Evolutionary conservation across 2,797 vertebrate genomes (phyloP).

Genomic region (Alca torda): DNA sequence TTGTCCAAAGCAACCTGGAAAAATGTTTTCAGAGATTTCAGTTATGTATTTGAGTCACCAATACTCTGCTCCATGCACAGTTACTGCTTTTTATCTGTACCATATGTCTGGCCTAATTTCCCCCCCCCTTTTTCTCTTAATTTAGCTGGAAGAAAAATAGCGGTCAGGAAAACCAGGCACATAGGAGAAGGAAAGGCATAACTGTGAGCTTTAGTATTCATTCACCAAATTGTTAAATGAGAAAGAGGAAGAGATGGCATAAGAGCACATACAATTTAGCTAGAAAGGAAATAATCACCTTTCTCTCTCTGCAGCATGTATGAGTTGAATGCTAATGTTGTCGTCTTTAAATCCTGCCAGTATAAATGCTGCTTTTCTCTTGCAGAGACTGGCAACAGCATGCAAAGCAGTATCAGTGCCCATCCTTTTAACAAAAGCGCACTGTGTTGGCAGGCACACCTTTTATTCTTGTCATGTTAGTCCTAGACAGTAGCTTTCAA

Average conservation of each 20-base stretch:
- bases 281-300: constrained; percentile 12
- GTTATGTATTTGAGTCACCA: background rate
- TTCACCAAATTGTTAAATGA: background rate
- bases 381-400: constrained; percentile 15
- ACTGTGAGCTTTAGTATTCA: background rate
- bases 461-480: background rate
- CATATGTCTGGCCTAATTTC: background rate
- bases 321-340: constrained; percentile 45
- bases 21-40: constrained; percentile 9
- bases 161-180: constrained; percentile 11
- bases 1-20: constrained; percentile 15
- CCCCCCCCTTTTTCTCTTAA: background rate
- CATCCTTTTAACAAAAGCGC: constrained; percentile 43
- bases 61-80: background rate
- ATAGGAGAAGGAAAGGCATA: background rate
- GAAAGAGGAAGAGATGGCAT: constrained; percentile 21
- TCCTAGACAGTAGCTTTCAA: constrained; percentile 35
- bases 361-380: constrained; percentile 58
- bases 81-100: constrained; percentile 27
- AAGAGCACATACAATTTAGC: constrained; percentile 2
- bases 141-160: constrained; percentile 35
- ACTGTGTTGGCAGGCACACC: background rate
- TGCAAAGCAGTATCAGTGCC: constrained; percentile 42
- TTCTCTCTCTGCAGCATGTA: constrained; percentile 27
- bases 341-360: constrained; percentile 21